These are phyloP conservation scores for Galaxias olidus DNA, from an alignment of 2,797 vertebrate species.

Conservation along the genomic window DNA sequence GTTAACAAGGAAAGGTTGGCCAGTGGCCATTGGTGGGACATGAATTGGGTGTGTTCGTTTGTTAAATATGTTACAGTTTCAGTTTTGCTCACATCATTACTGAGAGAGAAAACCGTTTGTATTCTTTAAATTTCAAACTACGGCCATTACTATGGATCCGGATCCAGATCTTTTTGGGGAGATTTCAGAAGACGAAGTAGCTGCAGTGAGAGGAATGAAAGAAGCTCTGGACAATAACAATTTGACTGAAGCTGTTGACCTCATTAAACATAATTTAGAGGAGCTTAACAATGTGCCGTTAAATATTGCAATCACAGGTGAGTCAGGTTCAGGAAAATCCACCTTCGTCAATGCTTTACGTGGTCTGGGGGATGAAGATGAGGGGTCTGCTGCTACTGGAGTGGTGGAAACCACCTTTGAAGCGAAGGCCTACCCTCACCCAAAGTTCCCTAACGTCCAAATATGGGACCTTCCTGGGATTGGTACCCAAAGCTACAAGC, in stretches of 20 bases:
- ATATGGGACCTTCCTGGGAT: slow-evolving; percentile 79
- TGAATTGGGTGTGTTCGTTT: no score
- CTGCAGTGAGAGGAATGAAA: slow-evolving; percentile 19
- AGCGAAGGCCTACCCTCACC: slow-evolving; percentile 54
- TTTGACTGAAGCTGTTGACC: slow-evolving; percentile 18
- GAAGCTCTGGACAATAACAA: slow-evolving; percentile 13
- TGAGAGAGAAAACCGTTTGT: no score
- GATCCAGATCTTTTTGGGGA: no score
- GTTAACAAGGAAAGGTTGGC: no score
- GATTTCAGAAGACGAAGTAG: no score
- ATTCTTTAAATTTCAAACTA: no score
- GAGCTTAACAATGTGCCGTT: slow-evolving; percentile 20
- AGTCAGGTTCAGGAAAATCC: slow-evolving; percentile 59
- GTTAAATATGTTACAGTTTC: no score
- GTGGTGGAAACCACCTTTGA: slow-evolving; percentile 39
- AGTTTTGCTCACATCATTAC: no score
- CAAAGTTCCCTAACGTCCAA: slow-evolving; percentile 61
- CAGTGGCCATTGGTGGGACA: no score
- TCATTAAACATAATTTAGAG: slow-evolving; percentile 27
- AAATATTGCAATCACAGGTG: slow-evolving; percentile 58
- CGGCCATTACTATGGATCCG: no score
- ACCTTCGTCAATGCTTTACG: slow-evolving; percentile 55
- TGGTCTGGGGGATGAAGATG: slow-evolving; percentile 39
- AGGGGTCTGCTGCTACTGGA: slow-evolving; percentile 38
- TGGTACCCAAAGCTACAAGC: slow-evolving; percentile 64